Percentiles rank a stretch among this genome's conserved stretches.
Conservation (phyloP, 2,113 vertebrate genomes). For the Galemys pyrenaicus region DNA sequence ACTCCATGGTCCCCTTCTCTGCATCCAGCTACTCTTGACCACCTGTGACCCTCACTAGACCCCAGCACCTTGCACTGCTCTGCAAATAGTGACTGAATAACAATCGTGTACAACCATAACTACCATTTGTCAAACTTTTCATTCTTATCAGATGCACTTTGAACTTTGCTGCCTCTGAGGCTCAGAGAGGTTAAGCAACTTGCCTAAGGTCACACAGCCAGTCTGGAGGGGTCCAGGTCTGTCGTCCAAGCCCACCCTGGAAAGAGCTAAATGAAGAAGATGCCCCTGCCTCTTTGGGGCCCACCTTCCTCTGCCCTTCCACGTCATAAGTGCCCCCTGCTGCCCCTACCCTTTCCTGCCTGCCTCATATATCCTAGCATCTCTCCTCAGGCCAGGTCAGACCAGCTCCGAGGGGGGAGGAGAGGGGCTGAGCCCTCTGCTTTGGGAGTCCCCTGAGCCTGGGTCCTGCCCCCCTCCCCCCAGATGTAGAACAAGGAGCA, state of each 20-base stretch:
- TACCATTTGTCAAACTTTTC: not conserved
- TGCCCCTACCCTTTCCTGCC: not conserved
- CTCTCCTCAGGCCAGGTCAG: not conserved
- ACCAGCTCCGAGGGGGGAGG: not conserved
- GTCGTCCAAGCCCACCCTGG: not conserved
- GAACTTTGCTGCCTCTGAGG: not conserved
- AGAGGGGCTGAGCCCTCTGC: not conserved
- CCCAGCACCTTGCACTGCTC: not conserved
- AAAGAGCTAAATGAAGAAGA: not conserved
- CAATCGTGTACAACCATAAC: not conserved
- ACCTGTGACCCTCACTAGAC: not conserved
- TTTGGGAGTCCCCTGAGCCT: slow-evolving; percentile 37
- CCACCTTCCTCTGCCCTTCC: not conserved
- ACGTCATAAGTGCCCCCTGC: rapidly evolving
- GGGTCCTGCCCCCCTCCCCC: slow-evolving; percentile 41
- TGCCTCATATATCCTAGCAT: not conserved
- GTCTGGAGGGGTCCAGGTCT: not conserved
- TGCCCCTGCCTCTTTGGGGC: not conserved
- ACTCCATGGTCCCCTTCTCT: not conserved
- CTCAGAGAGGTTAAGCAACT: slow-evolving; percentile 28
- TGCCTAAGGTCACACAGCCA: not conserved
- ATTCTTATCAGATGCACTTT: not conserved
- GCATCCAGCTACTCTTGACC: not conserved
- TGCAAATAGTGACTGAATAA: not conserved
- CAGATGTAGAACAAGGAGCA: slow-evolving; percentile 91